These are phyloP conservation scores for Isotomurus palustris DNA, from an alignment of 2,888 invertebrate genomes.

Conservation along the genomic window DNA sequence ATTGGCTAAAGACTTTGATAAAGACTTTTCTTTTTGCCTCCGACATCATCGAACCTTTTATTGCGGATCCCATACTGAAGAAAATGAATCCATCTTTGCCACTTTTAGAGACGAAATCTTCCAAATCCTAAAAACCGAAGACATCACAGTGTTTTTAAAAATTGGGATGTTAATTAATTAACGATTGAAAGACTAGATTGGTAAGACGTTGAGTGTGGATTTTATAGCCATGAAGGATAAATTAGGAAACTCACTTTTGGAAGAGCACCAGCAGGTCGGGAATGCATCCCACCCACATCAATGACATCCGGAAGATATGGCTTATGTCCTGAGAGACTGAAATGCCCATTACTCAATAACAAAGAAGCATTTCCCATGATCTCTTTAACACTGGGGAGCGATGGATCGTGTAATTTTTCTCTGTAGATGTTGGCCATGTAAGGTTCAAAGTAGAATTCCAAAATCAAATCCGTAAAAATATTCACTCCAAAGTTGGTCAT, in stretches of 20 bases:
- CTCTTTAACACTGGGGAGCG: constrained; percentile 35
- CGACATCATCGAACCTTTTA: constrained; percentile 57
- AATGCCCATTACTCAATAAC: constrained; percentile 46
- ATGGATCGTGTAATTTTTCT: constrained; percentile 50
- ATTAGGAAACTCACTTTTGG: constrained; percentile 26
- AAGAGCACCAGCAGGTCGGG: constrained; percentile 37
- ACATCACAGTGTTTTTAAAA: neutral
- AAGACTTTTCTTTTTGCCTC: constrained; percentile 53
- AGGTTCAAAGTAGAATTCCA: constrained; percentile 48
- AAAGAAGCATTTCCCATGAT: constrained; percentile 31
- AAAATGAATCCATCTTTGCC: constrained; percentile 57
- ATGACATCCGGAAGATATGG: constrained; percentile 46
- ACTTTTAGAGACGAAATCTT: constrained; percentile 52
- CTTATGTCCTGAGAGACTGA: constrained; percentile 36
- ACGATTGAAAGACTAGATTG: too few species aligned
- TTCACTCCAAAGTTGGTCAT: constrained; percentile 45
- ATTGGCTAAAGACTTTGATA: constrained; percentile 54
- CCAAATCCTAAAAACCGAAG: constrained; percentile 49
- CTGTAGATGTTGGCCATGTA: constrained; percentile 20
- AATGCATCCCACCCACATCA: constrained; percentile 47
- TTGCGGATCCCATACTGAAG: constrained; percentile 60
- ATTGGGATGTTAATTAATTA: too few species aligned
- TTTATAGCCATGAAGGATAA: neutral
- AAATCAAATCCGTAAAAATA: constrained; percentile 49
- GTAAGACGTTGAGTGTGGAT: too few species aligned